Percentiles rank a stretch among this genome's conserved stretches.
Evolutionary conservation across 2,888 invertebrate species (phyloP).

Genomic region (Orthosia incerta): DNA sequence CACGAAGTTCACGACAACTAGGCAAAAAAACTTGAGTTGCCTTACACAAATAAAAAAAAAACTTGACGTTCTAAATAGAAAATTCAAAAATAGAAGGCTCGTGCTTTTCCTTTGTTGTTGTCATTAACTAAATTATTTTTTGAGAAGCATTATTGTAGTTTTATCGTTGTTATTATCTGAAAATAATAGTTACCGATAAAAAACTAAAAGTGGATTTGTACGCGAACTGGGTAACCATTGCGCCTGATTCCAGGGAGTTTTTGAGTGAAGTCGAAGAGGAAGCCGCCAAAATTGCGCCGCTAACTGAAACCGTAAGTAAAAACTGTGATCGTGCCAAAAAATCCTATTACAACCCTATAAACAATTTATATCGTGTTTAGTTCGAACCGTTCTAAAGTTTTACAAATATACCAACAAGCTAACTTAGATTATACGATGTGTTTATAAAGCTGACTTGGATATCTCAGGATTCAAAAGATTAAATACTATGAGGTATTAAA

Average conservation of each 20-base stretch:
- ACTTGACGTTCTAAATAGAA: not conserved
- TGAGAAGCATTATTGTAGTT: not conserved
- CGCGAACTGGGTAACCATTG: conserved; percentile 78
- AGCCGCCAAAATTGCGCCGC: conserved; percentile 85
- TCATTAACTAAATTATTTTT: not conserved
- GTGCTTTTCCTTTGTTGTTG: not conserved
- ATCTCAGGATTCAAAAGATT: not conserved
- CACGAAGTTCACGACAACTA: conserved; percentile 55
- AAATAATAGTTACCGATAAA: conserved; percentile 37
- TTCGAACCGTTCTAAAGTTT: not conserved
- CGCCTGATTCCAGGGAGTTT: conserved; percentile 79
- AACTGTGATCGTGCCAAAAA: not conserved
- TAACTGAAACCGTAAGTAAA: conserved; percentile 84
- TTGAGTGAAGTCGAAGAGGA: conserved; percentile 81
- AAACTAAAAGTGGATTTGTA: conserved; percentile 79
- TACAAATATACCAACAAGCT: not conserved
- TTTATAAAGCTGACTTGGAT: not conserved
- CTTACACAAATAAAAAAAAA: conserved; percentile 23
- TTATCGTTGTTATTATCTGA: conserved; percentile 15
- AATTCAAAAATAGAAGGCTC: conserved; percentile 31
- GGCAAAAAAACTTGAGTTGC: conserved; percentile 1
- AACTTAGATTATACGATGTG: too few species aligned
- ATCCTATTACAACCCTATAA: too few species aligned
- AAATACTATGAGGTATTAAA: not conserved
- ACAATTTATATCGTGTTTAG: not conserved